These are phyloP conservation scores for Eupithecia pulchellata DNA, from an alignment of 2,888 invertebrate genomes.

Conservation along the genomic window DNA sequence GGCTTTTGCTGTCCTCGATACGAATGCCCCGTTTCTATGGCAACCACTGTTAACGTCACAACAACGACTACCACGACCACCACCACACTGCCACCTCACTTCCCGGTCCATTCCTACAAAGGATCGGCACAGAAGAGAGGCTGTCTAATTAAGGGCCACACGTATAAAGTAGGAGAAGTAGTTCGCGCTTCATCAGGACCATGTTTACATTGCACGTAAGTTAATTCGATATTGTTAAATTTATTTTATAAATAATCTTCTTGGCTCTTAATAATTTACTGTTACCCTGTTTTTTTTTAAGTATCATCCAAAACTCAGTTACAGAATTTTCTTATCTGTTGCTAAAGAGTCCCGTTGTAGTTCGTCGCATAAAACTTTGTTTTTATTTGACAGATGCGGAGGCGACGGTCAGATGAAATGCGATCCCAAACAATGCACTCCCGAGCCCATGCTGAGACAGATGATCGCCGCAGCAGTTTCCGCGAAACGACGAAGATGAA, in stretches of 20 bases:
- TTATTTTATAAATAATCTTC: neutral
- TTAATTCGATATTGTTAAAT: conserved; percentile 58
- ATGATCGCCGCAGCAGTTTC: conserved; percentile 94
- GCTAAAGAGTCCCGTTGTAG: neutral
- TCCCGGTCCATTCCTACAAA: conserved; percentile 91
- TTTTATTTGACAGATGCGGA: conserved; percentile 89
- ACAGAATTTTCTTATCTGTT: neutral
- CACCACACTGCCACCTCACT: conserved; percentile 93
- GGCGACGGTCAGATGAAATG: conserved; percentile 97
- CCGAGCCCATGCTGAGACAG: conserved; percentile 95
- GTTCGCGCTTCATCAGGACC: conserved; percentile 95
- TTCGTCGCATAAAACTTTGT: neutral
- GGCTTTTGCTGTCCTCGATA: conserved; percentile 98
- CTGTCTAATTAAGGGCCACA: conserved; percentile 93
- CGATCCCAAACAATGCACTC: conserved; percentile 95
- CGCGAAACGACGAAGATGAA: conserved; percentile 90
- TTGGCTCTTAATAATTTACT: neutral
- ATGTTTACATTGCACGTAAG: conserved; percentile 97
- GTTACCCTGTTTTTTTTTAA: neutral
- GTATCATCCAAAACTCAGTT: neutral
- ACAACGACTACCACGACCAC: conserved; percentile 96
- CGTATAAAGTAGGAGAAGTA: conserved; percentile 94
- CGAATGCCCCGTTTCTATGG: conserved; percentile 96
- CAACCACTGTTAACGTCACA: conserved; percentile 91
- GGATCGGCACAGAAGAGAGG: conserved; percentile 91